Evolutionary conservation across 2,797 vertebrate species (phyloP), one percentile per base, ranked within the genome.

Genomic region (Trematomus bernacchii): DNA sequence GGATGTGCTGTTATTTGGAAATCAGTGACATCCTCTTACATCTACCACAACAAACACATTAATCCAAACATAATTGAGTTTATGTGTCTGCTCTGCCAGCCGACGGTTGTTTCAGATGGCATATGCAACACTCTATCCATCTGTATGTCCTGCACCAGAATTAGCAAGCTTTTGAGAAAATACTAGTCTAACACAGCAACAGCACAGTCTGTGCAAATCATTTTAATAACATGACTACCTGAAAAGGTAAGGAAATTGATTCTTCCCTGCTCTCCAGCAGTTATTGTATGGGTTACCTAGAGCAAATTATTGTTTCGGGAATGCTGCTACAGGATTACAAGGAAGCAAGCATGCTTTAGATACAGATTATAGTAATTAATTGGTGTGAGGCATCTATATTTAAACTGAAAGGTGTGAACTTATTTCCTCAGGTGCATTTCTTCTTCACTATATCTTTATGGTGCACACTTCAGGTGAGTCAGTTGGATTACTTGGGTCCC

Each of bases 1-100:
- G 33, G 33, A 37, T 21, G 7, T 47, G 43, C 46, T 47, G 46
- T 18, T 15, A 47, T 1, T n/a, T 33, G 14, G 21, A 16, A 69
- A 40, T 63, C 59, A 62, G 48, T 1, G 5, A 30, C 40, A 57
- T 55, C 42, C 54, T 66, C 5, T 3, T 60, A 71, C 73, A 77
- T 51, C 53, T 42, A 19, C 61, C 33, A 52, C 46, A 16, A 40
- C 51, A 40, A 53, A 18, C 52, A 47, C 63, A 79, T 78, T 80
- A 64, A 81, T 80, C 76, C 66, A 44, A 50, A 80, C 48, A 71
- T 74, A 77, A 87, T 65, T 77, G 48, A 67, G 74, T 79, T 85
- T 69, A 66, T 58, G 14, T 69, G 67, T 44, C 48, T 78, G 46
- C 71, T 82, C 77, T 65, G 57, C 51, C 51, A 60, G 70, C 43